Conservation (phyloP, 2,797 vertebrate genomes). For the Channa striata region DNA sequence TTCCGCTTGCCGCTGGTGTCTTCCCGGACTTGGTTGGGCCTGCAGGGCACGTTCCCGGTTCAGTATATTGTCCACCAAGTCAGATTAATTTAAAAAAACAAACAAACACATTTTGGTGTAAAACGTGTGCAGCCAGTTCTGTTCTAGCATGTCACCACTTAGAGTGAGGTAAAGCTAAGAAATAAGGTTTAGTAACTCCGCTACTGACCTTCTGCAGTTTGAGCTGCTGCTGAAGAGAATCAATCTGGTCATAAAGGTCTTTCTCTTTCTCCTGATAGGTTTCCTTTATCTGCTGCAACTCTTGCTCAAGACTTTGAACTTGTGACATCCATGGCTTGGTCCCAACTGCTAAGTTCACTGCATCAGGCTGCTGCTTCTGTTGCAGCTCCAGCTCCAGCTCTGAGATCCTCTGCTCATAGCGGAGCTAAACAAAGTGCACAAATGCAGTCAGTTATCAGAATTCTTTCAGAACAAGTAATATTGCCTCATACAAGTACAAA, state of each 20-base stretch:
- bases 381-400: conserved; percentile 88
- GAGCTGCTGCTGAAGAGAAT: conserved; percentile 85
- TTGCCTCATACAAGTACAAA: no score
- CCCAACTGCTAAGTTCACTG: conserved; percentile 40
- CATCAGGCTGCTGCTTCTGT: conserved; percentile 66
- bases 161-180: neutral
- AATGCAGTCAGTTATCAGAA: neutral
- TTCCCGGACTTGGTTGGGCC: conserved; percentile 61
- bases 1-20: conserved; percentile 81
- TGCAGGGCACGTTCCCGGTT: conserved; percentile 3
- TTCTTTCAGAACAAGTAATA: no score
- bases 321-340: conserved; percentile 40
- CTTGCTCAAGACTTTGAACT: conserved; percentile 75
- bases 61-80: no score
- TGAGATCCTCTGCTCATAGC: conserved; percentile 90
- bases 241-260: conserved; percentile 84
- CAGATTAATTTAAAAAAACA: no score
- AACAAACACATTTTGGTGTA: no score
- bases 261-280: conserved; percentile 77
- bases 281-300: conserved; percentile 80
- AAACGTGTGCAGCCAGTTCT: no score
- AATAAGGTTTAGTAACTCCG: neutral
- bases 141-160: neutral
- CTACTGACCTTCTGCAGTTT: conserved; percentile 52
- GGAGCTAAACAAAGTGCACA: conserved; percentile 81